Evolutionary conservation across 1,140 invertebrate species (phyloP).

Genomic region (Orchestia grillus): DNA sequence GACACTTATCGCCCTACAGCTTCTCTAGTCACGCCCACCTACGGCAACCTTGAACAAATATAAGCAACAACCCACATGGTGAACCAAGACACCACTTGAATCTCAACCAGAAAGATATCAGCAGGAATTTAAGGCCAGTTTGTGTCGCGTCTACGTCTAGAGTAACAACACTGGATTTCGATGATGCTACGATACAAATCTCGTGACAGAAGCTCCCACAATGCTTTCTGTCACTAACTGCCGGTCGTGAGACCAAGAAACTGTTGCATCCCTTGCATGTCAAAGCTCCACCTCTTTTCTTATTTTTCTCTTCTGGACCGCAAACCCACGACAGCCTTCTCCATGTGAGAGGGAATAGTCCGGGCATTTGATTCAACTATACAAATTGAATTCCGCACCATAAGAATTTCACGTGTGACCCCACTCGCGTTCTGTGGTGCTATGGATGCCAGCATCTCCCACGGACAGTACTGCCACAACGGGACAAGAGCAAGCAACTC

Average conservation of each 20-base stretch:
- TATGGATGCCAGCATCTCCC: no score
- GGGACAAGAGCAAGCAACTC: background rate
- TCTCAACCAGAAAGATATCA: background rate
- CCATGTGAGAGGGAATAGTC: no score
- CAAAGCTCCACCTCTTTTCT: no score
- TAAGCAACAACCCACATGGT: background rate
- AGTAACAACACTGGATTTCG: background rate
- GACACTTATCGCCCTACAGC: conserved; percentile 73
- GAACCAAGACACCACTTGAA: background rate
- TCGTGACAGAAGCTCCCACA: no score
- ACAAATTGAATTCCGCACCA: background rate
- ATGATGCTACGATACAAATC: background rate
- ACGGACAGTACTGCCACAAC: no score
- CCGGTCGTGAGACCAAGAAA: no score
- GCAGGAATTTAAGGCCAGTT: no score
- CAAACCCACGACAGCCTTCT: no score
- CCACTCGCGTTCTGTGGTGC: background rate
- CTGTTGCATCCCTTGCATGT: no score
- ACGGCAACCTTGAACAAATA: background rate
- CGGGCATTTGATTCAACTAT: background rate
- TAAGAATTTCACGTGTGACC: background rate
- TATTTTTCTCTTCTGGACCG: no score
- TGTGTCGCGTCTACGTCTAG: background rate
- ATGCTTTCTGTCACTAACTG: no score
- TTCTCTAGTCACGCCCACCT: conserved; percentile 16